Evolutionary conservation across 2,888 invertebrate genomes (phyloP).

Genomic region (Drosophila greeni): DNA sequence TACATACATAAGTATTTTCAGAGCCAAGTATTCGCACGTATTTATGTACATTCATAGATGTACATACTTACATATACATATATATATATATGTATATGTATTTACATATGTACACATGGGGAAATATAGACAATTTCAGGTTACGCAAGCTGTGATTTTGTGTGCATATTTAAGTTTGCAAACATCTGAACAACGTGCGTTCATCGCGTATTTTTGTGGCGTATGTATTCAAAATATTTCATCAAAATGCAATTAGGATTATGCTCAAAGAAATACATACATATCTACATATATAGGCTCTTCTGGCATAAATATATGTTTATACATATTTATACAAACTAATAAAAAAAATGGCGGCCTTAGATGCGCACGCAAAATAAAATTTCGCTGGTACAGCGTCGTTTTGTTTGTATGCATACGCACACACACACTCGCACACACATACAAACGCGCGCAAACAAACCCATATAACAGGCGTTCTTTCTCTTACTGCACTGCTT

Average conservation of each 20-base stretch:
- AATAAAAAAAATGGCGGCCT: slow-evolving; percentile 64
- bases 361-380: slow-evolving; percentile 70
- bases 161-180: slow-evolving; percentile 45
- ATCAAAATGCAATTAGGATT: slow-evolving; percentile 6
- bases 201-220: slow-evolving; percentile 13
- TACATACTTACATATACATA: too few species aligned
- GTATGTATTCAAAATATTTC: slow-evolving; percentile 1
- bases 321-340: slow-evolving; percentile 38
- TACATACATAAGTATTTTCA: slow-evolving; percentile 30
- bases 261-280: slow-evolving; percentile 1
- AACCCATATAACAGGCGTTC: slow-evolving; percentile 23
- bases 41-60: slow-evolving; percentile 15
- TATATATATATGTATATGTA: slow-evolving; percentile 14
- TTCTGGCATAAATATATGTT: slow-evolving; percentile 18
- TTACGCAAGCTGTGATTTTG: slow-evolving; percentile 61
- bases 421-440: slow-evolving; percentile 9
- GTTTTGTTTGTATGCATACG: slow-evolving; percentile 44
- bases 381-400: slow-evolving; percentile 47
- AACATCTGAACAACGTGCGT: slow-evolving; percentile 27
- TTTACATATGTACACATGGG: slow-evolving; percentile 18
- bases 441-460: slow-evolving; percentile 14
- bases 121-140: slow-evolving; percentile 55
- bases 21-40: slow-evolving; percentile 13
- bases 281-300: slow-evolving; percentile 1
- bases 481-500: slow-evolving; percentile 22